These are phyloP conservation scores for Dryadula phaetusa DNA, from an alignment of 2,888 invertebrate species.

Conservation along the genomic window DNA sequence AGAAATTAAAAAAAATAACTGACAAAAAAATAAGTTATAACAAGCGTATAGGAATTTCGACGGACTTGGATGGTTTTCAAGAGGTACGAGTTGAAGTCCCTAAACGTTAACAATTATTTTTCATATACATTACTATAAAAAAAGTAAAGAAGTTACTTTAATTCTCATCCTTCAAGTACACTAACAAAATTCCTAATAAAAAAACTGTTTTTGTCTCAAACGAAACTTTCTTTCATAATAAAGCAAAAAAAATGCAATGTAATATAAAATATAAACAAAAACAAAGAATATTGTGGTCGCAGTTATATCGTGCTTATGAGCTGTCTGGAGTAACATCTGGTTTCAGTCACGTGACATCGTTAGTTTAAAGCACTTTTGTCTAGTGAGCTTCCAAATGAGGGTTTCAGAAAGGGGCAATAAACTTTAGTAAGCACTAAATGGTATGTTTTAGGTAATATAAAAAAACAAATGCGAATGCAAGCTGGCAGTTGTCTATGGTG, in stretches of 20 bases:
- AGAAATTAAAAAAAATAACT: no score
- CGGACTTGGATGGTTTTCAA: no score
- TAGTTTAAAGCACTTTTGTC: conserved; percentile 23
- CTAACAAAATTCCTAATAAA: no score
- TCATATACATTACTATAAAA: no score
- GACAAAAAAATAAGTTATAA: no score
- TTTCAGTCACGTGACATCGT: conserved; percentile 30
- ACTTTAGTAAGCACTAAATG: conserved; percentile 10
- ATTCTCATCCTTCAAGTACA: no score
- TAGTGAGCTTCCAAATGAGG: conserved; percentile 1
- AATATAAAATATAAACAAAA: background rate
- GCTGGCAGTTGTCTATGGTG: no score
- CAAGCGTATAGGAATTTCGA: no score
- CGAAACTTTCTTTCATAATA: background rate
- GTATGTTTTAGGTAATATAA: background rate
- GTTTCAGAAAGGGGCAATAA: conserved; percentile 2
- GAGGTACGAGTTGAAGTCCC: no score
- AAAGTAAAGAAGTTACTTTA: no score
- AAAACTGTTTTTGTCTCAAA: no score
- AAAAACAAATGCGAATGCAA: background rate
- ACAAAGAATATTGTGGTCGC: conserved; percentile 11
- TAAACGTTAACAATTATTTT: no score
- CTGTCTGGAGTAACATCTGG: conserved; percentile 29
- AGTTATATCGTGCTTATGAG: conserved; percentile 13
- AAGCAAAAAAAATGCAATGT: background rate